phyloP scores from a whole-genome alignment of 2,797 vertebrate genomes.

The Molossus molossus region DNA sequence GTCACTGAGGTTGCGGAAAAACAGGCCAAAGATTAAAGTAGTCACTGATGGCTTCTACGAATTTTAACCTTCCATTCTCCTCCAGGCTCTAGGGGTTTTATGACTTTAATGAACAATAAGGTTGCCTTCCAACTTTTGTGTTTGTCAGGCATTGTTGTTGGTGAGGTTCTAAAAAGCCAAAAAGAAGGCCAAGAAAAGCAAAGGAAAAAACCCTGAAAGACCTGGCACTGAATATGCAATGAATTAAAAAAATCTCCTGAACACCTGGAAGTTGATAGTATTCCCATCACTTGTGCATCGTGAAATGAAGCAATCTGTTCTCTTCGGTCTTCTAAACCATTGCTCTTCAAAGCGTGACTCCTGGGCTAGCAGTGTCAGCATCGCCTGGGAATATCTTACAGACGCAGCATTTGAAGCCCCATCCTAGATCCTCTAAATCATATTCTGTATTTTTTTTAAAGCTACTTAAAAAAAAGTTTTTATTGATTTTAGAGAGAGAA shows the following conservation, averaged over 20 bases:
- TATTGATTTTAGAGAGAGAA: no score
- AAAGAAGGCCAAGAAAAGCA: not conserved
- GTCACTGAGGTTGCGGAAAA: not conserved
- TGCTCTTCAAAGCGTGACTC: not conserved
- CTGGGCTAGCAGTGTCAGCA: not conserved
- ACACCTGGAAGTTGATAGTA: not conserved
- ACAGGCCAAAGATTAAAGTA: not conserved
- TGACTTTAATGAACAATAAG: not conserved
- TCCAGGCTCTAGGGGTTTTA: not conserved
- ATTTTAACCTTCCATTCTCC: not conserved
- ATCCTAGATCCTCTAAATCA: not conserved
- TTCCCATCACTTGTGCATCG: not conserved
- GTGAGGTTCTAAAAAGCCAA: not conserved
- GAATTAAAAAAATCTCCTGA: not conserved
- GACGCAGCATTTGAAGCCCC: not conserved
- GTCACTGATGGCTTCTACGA: not conserved
- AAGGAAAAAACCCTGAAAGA: not conserved
- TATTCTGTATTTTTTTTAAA: not conserved
- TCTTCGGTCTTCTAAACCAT: not conserved
- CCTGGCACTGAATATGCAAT: not conserved
- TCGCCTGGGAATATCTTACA: not conserved
- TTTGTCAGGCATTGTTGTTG: not conserved
- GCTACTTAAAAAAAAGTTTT: no score
- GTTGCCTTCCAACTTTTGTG: not conserved
- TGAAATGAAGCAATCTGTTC: not conserved